A percentile compares a stretch with the other conserved stretches of the same genome.
Evolutionary conservation across 2,797 vertebrate genomes (phyloP).

Genomic region (Mastacembelus armatus): DNA sequence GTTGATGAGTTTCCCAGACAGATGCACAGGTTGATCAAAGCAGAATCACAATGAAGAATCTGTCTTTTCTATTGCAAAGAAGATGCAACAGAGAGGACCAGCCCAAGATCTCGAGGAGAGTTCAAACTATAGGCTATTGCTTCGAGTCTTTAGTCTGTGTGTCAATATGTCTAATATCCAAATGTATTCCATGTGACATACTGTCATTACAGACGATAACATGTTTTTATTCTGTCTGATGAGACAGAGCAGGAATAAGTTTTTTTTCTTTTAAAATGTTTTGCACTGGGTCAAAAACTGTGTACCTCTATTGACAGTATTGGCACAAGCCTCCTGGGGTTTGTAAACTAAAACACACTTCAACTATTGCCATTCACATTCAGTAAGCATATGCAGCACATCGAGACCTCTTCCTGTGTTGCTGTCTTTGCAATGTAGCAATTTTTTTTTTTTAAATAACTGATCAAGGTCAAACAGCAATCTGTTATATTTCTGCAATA

Average conservation of each 20-base stretch:
- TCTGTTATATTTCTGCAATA: neutral
- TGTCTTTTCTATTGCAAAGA: neutral
- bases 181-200: too few species aligned
- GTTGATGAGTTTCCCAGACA: constrained; percentile 6
- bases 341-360: too few species aligned
- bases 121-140: too few species aligned
- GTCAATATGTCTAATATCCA: neutral
- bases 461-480: constrained; percentile 11
- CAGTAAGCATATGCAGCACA: neutral
- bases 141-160: too few species aligned
- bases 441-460: neutral
- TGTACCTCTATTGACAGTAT: too few species aligned
- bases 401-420: neutral
- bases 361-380: too few species aligned
- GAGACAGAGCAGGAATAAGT: too few species aligned
- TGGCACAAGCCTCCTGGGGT: too few species aligned
- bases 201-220: too few species aligned
- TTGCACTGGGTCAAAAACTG: too few species aligned
- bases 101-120: neutral
- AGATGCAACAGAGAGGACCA: neutral
- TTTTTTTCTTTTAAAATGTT: too few species aligned
- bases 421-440: neutral
- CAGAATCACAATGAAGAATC: neutral
- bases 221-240: too few species aligned
- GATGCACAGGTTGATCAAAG: constrained; percentile 15